A percentile compares a stretch with the other conserved stretches of the same genome.
phyloP scores from a whole-genome alignment of 2,888 invertebrate genomes.

The Tetramorium bicarinatum region DNA sequence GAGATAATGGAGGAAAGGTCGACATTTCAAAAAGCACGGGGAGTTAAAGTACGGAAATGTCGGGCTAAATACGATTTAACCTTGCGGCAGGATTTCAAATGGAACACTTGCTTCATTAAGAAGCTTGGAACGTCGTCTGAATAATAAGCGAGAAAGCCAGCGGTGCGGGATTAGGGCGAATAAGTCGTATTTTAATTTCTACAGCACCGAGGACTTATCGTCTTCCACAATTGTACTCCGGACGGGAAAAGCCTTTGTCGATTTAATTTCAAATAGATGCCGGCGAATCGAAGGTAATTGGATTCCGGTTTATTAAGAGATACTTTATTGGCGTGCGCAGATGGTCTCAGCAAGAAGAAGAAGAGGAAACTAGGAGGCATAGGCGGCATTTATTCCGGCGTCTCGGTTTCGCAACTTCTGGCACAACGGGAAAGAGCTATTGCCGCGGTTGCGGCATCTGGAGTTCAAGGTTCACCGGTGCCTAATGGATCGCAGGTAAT shows the following conservation, averaged over 20 bases:
- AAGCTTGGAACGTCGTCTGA: conserved; percentile 58
- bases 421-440: conserved; percentile 88
- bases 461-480: conserved; percentile 78
- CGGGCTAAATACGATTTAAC: conserved; percentile 68
- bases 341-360: conserved; percentile 87
- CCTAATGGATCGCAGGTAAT: conserved; percentile 84
- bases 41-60: conserved; percentile 58
- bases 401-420: conserved; percentile 90
- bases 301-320: conserved; percentile 40
- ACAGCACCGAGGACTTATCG: conserved; percentile 37
- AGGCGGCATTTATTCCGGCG: conserved; percentile 88
- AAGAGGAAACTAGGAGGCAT: conserved; percentile 90
- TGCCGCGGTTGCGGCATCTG: conserved; percentile 77
- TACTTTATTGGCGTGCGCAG: conserved; percentile 82
- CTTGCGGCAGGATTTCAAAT: conserved; percentile 68
- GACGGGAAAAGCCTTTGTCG: conserved; percentile 41
- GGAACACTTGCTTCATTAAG: conserved; percentile 70
- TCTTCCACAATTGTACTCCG: conserved; percentile 37
- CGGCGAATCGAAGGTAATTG: conserved; percentile 48
- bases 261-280: conserved; percentile 38
- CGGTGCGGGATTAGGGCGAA: conserved; percentile 64
- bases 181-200: conserved; percentile 62
- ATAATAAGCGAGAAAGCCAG: conserved; percentile 65
- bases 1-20: conserved; percentile 12
- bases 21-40: conserved; percentile 51